Conservation (phyloP, 2,113 vertebrate genomes). For the Taxidea taxus region DNA sequence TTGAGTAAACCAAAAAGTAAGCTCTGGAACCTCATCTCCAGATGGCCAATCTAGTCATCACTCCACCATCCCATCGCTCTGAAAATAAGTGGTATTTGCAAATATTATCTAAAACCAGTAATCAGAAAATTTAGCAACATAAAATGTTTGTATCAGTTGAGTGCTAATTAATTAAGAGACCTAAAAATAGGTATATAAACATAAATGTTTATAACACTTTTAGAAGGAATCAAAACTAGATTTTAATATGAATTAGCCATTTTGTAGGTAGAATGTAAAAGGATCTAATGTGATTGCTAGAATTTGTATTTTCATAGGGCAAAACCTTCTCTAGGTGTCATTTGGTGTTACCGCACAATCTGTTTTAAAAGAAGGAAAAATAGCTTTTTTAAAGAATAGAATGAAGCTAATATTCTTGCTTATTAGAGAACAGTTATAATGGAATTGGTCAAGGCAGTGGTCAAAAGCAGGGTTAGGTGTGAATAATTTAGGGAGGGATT, state of each 20-base stretch:
- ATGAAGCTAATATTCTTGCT: background rate
- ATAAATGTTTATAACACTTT: background rate
- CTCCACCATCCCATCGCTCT: background rate
- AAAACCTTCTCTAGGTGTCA: background rate
- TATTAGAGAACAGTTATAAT: background rate
- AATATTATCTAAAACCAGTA: background rate
- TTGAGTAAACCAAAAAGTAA: background rate
- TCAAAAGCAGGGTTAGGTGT: background rate
- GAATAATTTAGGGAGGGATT: background rate
- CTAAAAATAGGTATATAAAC: background rate
- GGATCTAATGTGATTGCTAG: background rate
- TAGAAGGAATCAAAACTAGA: background rate
- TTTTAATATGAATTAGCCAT: constrained; percentile 7
- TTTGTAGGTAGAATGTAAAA: background rate
- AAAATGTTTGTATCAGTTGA: background rate
- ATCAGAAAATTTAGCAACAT: background rate
- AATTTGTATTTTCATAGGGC: background rate
- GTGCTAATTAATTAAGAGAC: background rate
- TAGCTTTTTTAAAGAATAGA: background rate
- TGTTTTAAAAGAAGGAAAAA: background rate
- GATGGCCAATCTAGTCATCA: background rate
- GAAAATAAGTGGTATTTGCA: background rate
- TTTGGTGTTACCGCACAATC: background rate
- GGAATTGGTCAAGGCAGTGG: background rate
- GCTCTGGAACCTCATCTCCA: background rate